A percentile compares a stretch with the other conserved stretches of the same genome.
phyloP scores from a whole-genome alignment of 2,113 vertebrate species.

The Eupsittula cactorum region DNA sequence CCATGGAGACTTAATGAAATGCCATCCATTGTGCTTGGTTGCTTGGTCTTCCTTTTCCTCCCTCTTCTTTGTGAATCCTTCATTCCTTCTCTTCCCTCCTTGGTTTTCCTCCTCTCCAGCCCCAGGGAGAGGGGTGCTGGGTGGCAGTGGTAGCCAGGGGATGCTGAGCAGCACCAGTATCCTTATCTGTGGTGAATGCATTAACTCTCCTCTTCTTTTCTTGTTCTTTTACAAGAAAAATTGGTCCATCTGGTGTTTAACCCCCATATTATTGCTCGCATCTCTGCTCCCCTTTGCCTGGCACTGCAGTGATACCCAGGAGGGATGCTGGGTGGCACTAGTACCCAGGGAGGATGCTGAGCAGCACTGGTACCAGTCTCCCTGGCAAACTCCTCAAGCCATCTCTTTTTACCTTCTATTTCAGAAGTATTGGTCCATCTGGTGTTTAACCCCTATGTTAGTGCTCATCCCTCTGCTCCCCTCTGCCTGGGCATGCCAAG shows the following conservation, averaged over 20 bases:
- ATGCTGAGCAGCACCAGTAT: not conserved
- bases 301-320: not conserved
- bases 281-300: not conserved
- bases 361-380: not conserved
- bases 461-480: not conserved
- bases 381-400: not conserved
- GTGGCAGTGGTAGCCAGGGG: not conserved
- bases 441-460: not conserved
- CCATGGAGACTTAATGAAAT: slow-evolving; percentile 26
- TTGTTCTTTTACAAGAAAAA: not conserved
- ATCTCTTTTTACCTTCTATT: not conserved
- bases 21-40: not conserved
- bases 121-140: not conserved
- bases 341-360: not conserved
- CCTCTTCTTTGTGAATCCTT: not conserved
- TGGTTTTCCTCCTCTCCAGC: not conserved
- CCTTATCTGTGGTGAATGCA: not conserved
- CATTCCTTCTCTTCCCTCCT: not conserved
- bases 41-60: not conserved
- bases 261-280: not conserved
- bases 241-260: not conserved
- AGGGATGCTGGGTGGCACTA: not conserved
- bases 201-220: not conserved
- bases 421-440: not conserved
- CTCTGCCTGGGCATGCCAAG: not conserved